Evolutionary conservation across 1,140 invertebrate species (phyloP), one percentile per base, ranked within the genome.

Genomic region (Sinonovacula constricta): DNA sequence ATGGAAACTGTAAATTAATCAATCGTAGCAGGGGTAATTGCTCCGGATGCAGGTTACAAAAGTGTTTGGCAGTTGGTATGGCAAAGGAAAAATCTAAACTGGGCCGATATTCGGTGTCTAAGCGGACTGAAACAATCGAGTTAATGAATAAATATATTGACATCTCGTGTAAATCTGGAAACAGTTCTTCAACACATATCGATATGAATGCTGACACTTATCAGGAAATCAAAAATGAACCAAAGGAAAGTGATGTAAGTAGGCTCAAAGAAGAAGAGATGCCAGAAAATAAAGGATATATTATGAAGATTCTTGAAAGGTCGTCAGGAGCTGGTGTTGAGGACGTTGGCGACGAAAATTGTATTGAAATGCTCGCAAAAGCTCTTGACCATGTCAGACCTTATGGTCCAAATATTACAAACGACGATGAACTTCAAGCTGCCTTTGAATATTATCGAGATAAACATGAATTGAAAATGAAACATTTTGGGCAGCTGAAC

Each of bases 31-130:
- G 75, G 0, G 65, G 54, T 39, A 78, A 78, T n/a, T 78, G 75
- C 31, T 70, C 75, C 14, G 66, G 75, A 22, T 78, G 75, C 53
- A 59, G 75, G 15, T 49, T 78, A 1, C 67, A 70, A 26, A 78
- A 78, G 30, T 78, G 75, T 53, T 33, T 78, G 28, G 75, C 45
- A 18, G 57, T 78, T 31, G 75, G 75, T 1, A 78, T 78, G 75
- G 68, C 75, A 14, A 78, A 78, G 36, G 56, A 69, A 34, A 69
- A 68, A 22, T 78, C 65, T n/a, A 69, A 63, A 63, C 28, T 78
- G 14, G 75, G 75, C 0, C 22, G 75, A 7, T 78, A 78, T 62
- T 69, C 75, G 12, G 45, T 78, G 0, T 68, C 75, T 0, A n/a
- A 59, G 30, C 59, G 75, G 45, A 78, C 75, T 10, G 66, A 78